Base-by-base conservation (phyloP, 1,140 invertebrate genomes). In the Stegodyphus dumicola region DNA sequence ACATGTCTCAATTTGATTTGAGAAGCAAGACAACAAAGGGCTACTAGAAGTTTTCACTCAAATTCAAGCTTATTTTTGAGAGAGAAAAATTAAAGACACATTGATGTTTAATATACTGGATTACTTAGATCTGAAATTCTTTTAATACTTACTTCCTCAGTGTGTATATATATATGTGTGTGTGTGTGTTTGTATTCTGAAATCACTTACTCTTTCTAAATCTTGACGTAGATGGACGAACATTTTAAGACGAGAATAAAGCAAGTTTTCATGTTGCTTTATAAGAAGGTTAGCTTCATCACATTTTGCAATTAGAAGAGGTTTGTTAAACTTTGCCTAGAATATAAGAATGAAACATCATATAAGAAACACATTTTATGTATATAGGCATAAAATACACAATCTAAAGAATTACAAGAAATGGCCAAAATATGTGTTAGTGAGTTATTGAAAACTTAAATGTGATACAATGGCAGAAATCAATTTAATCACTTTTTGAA, bases 211-310 rank as follows among this genome's bases (percentile, higher is more conserved):
- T 89, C 97, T 93, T 90, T 98, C 97, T 56, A 99, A 91, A 91
- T 99, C 97, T 90, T 98, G 97, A 11, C 97, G 92, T 7, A 98
- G 90, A 89, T 98, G 97, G 3, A 99, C 97, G 91, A 99, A 98
- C 93, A 96, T 97, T 91, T 96, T 96, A 94, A 98, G 96, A 89
- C 97, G 96, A 89, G 98, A 97, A 65, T 91, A 88, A 48, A 96
- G 91, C 91, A 97, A 96, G 86, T 93, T 92, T 86, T 93, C 92
- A 87, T 93, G 92, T 87, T 93, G 92, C 87, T 92, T 92, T 71
- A 91, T 91, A 88, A 95, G 92, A 89, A 95, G 93, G 90, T 94
- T 96, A 89, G 93, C 95, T 90, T 95, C 95, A 89, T 96, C 95
- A 11, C 93, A 94, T 91, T 94, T 94, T 6, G 96, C 96, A 52